These are phyloP conservation scores for Plagodis dolabraria DNA, from an alignment of 2,888 invertebrate genomes.

Conservation along the genomic window DNA sequence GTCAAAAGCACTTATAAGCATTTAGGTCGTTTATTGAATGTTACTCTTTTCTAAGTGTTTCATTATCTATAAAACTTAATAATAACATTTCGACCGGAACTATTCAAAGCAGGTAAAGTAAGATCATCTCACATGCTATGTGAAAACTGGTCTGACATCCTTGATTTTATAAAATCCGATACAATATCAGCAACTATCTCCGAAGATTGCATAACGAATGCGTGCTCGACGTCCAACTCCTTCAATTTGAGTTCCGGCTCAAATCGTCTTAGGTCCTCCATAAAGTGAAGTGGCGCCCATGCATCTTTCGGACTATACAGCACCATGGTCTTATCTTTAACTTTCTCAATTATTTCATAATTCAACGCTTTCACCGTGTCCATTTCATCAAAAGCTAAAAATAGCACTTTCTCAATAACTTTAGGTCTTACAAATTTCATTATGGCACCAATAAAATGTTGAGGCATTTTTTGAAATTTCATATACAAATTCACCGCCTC, in stretches of 20 bases:
- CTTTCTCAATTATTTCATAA: constrained; percentile 84
- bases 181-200: constrained; percentile 81
- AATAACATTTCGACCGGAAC: no score
- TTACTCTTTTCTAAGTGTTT: no score
- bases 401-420: constrained; percentile 87
- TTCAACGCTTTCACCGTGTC: constrained; percentile 88
- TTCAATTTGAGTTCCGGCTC: constrained; percentile 61
- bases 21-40: no score
- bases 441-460: constrained; percentile 75
- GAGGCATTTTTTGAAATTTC: constrained; percentile 78
- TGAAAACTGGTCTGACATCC: constrained; percentile 17
- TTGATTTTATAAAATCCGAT: constrained; percentile 55
- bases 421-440: constrained; percentile 84
- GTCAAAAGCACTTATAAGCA: no score
- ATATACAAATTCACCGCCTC: constrained; percentile 85
- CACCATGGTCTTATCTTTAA: constrained; percentile 85
- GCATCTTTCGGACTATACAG: constrained; percentile 92
- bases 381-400: constrained; percentile 92
- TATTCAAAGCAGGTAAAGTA: no score
- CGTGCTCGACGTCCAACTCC: constrained; percentile 85
- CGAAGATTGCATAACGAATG: constrained; percentile 91
- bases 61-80: no score
- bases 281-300: constrained; percentile 93
- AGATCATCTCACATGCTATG: no score
- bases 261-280: constrained; percentile 83